A percentile compares a stretch with the other conserved stretches of the same genome.
Conservation (phyloP, 2,888 invertebrate species). For the Calliphora vomitoria region DNA sequence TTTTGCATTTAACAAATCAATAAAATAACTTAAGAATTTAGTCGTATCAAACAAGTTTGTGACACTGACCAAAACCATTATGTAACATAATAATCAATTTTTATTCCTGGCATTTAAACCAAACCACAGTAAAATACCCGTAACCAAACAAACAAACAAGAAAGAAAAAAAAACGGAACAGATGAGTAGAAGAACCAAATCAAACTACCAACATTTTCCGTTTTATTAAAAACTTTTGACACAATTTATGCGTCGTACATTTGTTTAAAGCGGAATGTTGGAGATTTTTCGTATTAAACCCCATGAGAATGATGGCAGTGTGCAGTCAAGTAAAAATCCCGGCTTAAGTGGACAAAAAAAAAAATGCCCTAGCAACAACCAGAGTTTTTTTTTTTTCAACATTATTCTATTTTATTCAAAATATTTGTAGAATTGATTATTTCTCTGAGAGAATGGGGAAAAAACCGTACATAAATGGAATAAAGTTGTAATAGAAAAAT, state of each 20-base stretch:
- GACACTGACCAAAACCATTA: slow-evolving; percentile 38
- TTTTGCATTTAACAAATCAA: slow-evolving; percentile 57
- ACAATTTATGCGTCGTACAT: slow-evolving; percentile 61
- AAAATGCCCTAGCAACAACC: neutral
- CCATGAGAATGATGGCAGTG: slow-evolving; percentile 20
- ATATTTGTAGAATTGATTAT: slow-evolving; percentile 49
- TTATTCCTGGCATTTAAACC: slow-evolving; percentile 33
- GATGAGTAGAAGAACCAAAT: slow-evolving; percentile 12
- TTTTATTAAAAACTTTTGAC: slow-evolving; percentile 68
- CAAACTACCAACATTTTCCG: slow-evolving; percentile 42
- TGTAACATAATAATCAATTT: slow-evolving; percentile 33
- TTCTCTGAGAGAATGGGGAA: neutral
- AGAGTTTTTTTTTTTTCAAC: slow-evolving; percentile 13
- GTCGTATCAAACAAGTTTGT: slow-evolving; percentile 41
- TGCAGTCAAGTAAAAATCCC: slow-evolving; percentile 45
- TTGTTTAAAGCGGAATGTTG: slow-evolving; percentile 45
- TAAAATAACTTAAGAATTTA: slow-evolving; percentile 43
- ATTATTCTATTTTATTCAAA: slow-evolving; percentile 28
- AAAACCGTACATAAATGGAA: slow-evolving; percentile 9
- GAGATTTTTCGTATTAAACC: neutral
- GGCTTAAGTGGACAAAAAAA: slow-evolving; percentile 26
- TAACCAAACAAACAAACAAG: slow-evolving; percentile 17
- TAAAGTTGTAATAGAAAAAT: slow-evolving; percentile 51
- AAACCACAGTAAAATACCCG: slow-evolving; percentile 1
- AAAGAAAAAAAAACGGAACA: neutral